These are phyloP conservation scores for Pangasius macronema DNA, from an alignment of 2,797 vertebrate genomes.

Conservation along the genomic window DNA sequence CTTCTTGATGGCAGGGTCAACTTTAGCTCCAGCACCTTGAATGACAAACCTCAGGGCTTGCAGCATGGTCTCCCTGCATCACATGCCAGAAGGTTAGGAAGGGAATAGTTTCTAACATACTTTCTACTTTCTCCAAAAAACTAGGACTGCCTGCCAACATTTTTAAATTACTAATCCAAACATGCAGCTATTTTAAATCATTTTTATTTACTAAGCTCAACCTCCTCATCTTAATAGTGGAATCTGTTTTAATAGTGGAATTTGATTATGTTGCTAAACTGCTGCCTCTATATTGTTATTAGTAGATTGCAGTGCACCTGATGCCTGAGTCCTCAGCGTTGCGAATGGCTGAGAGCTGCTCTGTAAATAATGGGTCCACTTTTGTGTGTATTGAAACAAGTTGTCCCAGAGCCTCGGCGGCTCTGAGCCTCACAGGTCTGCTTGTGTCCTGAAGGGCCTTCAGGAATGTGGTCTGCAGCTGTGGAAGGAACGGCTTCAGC, in stretches of 20 bases:
- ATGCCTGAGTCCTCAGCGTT: constrained; percentile 91
- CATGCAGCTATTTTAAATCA: not conserved
- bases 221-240: not conserved
- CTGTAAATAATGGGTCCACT: constrained; percentile 94
- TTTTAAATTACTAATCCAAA: not conserved
- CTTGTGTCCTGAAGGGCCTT: constrained; percentile 96
- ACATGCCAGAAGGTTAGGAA: not conserved
- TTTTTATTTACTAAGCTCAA: not conserved
- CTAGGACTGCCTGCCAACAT: not conserved
- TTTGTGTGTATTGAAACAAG: constrained; percentile 94
- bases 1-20: constrained; percentile 89
- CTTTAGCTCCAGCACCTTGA: constrained; percentile 92
- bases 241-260: not conserved
- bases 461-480: constrained; percentile 97
- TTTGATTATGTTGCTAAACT: not conserved
- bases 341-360: constrained; percentile 90
- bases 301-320: constrained; percentile 73
- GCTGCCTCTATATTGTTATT: not conserved
- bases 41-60: constrained; percentile 95
- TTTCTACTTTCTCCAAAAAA: not conserved
- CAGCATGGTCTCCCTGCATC: constrained; percentile 93
- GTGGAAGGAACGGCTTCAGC: constrained; percentile 96
- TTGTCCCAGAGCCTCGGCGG: constrained; percentile 91
- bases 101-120: not conserved
- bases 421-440: constrained; percentile 89